A percentile compares a stretch with the other conserved stretches of the same genome.
Evolutionary conservation across 2,888 invertebrate species (phyloP).

Genomic region (Polymixis lichenea): DNA sequence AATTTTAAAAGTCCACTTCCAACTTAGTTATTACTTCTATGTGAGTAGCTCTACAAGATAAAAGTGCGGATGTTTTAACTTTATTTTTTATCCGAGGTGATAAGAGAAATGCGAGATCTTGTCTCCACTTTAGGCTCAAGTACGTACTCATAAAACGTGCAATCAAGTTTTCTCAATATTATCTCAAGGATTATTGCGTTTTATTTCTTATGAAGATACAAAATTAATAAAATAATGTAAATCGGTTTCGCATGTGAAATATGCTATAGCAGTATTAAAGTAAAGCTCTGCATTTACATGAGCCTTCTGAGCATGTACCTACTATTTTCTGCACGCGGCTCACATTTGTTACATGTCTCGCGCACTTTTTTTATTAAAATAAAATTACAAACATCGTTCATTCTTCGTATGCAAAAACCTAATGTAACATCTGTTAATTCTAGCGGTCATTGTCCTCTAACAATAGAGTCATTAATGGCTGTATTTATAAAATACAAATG

Average conservation of each 20-base stretch:
- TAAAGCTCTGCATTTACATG: slow-evolving; percentile 32
- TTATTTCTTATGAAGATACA: background rate
- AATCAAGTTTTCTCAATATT: slow-evolving; percentile 31
- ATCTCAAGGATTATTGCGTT: slow-evolving; percentile 12
- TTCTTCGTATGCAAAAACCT: slow-evolving; percentile 44
- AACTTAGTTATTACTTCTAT: slow-evolving; percentile 79
- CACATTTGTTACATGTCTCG: slow-evolving; percentile 57
- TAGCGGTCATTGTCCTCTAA: slow-evolving; percentile 57
- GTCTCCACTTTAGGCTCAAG: slow-evolving; percentile 21
- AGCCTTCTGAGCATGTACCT: slow-evolving; percentile 15
- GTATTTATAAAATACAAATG: slow-evolving; percentile 35
- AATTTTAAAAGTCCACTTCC: slow-evolving; percentile 85
- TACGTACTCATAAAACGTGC: slow-evolving; percentile 13
- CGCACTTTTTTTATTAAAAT: slow-evolving; percentile 58
- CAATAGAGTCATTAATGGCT: slow-evolving; percentile 37
- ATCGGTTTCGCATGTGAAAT: slow-evolving; percentile 25
- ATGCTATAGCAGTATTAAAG: slow-evolving; percentile 26
- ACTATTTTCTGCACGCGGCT: slow-evolving; percentile 35
- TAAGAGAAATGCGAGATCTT: slow-evolving; percentile 21
- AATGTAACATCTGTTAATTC: slow-evolving; percentile 58
- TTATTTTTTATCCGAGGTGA: slow-evolving; percentile 43
- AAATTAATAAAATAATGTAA: slow-evolving; percentile 1
- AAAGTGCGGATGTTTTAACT: slow-evolving; percentile 54
- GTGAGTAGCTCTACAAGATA: slow-evolving; percentile 69
- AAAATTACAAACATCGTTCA: slow-evolving; percentile 53